A percentile compares a stretch with the other conserved stretches of the same genome.
These are phyloP conservation scores for Dolichoris vasculosae DNA, from an alignment of 1,140 invertebrate species.

Conservation along the genomic window DNA sequence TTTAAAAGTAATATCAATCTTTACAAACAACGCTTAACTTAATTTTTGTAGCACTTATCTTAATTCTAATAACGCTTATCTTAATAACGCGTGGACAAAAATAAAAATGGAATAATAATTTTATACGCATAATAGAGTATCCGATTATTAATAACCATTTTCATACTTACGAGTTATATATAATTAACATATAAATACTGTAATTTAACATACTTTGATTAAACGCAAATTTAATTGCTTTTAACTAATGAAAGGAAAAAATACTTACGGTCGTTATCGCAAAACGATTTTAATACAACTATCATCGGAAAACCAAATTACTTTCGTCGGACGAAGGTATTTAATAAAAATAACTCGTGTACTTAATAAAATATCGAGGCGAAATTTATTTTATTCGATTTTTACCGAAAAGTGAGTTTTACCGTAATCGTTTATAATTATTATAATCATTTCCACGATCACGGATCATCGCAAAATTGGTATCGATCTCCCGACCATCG, in stretches of 20 bases:
- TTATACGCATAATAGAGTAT: background rate
- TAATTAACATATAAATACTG: background rate
- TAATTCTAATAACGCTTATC: too few species aligned
- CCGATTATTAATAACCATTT: too few species aligned
- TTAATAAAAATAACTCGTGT: background rate
- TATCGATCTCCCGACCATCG: too few species aligned
- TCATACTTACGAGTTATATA: background rate
- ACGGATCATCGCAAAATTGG: too few species aligned
- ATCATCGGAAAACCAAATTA: background rate
- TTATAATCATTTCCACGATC: too few species aligned
- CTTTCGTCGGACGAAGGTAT: background rate
- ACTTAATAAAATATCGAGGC: background rate
- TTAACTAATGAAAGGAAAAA: too few species aligned
- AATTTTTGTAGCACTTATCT: too few species aligned
- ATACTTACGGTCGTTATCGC: background rate
- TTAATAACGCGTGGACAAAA: background rate
- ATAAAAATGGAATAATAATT: background rate
- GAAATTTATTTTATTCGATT: background rate
- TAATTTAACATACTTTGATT: too few species aligned
- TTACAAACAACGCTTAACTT: too few species aligned
- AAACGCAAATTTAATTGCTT: too few species aligned
- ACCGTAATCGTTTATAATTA: too few species aligned
- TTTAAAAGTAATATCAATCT: too few species aligned
- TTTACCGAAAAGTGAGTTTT: background rate
- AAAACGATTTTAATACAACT: background rate